Evolutionary conservation across 37 sponge, comb jelly and placozoan species (phyloP), one percentile per base, ranked within the genome.

Genomic region (Beroe forskalii): DNA sequence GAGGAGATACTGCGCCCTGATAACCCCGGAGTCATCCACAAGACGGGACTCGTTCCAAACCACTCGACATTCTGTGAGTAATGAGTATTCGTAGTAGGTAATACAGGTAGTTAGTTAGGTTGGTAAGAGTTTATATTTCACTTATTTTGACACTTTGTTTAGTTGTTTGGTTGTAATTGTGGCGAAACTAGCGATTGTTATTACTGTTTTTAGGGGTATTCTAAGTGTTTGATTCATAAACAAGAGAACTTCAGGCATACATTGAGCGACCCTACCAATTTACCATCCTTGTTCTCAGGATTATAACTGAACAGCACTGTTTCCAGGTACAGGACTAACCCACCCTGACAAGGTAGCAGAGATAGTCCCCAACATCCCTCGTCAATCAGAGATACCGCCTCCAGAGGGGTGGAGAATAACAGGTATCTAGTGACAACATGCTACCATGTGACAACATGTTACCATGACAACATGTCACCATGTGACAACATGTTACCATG

Each of bases 401-500:
- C 86, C 86, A 12, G 24, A 44, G 8, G 86, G 86, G 19, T 80
- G 86, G 86, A 80, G 55, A 25, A 80, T 80, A 12, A 80, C 86
- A 41, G 86, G 86, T 80, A 48, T 6, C 55, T 48, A n/a, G n/a
- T n/a, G n/a, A n/a, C n/a, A n/a, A 48, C 12, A 48, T 35, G 72
- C 32, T 36, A 36, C 72, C 72, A 69, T 69, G n/a, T n/a, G 35
- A 69, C 72, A 69, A 33, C 38, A 14, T 35, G 72, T 69, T 69
- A 69, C 72, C 72, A 69, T 69, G 72, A 69, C 36, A 69, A 69
- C 72, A 69, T 35, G 72, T 36, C 32, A 69, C 72, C 72, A 69
- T 69, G 72, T 33, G 19, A 69, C 28, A 17, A 69, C 32, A 48
- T 35, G 72, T 69, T 69, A 69, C 72, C 72, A 69, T 69, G 72